phyloP scores from a whole-genome alignment of 2,888 invertebrate species.

The Diloba caeruleocephala region DNA sequence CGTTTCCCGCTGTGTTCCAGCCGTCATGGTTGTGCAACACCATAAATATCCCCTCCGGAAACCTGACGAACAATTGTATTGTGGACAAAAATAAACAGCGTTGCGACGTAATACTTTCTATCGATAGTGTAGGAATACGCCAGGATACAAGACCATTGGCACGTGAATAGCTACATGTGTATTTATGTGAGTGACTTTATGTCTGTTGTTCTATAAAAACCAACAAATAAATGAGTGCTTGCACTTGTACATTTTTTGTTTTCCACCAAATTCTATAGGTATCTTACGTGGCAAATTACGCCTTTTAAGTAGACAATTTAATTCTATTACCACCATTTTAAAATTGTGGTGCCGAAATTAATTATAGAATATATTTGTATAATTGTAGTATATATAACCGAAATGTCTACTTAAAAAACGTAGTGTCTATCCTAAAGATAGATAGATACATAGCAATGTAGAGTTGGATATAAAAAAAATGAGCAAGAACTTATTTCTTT shows the following conservation, averaged over 20 bases:
- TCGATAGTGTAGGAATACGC: constrained; percentile 21
- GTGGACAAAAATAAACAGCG: constrained; percentile 68
- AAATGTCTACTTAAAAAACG: constrained; percentile 5
- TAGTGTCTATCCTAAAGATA: not conserved
- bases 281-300: too few relatives aligned
- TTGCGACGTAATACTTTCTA: constrained; percentile 51
- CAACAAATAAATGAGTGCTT: too few relatives aligned
- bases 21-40: constrained; percentile 65
- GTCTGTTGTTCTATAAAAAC: too few relatives aligned
- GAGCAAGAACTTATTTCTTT: too few relatives aligned
- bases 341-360: too few relatives aligned
- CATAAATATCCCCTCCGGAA: constrained; percentile 76
- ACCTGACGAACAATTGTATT: constrained; percentile 78
- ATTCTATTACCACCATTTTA: too few relatives aligned
- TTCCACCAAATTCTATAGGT: too few relatives aligned
- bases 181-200: not conserved
- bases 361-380: too few relatives aligned
- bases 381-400: constrained; percentile 1
- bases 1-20: constrained; percentile 70
- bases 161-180: constrained; percentile 8
- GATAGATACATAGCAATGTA: too few relatives aligned
- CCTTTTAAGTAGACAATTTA: too few relatives aligned
- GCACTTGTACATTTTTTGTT: too few relatives aligned
- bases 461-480: too few relatives aligned
- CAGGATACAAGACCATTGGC: constrained; percentile 12